These are phyloP conservation scores for Desmophyllum pertusum DNA, from an alignment of 92 coral and sea anemone genomes.

Conservation along the genomic window DNA sequence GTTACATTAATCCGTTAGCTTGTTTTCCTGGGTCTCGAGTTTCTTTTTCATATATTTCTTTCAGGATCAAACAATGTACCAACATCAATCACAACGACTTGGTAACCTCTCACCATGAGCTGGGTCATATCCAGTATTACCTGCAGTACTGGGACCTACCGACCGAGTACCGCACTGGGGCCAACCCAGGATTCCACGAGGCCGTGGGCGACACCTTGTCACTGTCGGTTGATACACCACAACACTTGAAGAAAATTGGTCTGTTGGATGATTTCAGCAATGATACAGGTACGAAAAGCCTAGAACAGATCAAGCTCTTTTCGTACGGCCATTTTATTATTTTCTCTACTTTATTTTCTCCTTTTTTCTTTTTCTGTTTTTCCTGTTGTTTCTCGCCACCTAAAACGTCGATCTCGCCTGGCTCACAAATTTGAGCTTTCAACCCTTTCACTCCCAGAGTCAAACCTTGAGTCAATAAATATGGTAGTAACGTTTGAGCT, in stretches of 20 bases:
- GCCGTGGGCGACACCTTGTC: slow-evolving; percentile 87
- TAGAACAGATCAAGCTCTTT: too few species aligned
- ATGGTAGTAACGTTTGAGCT: too few species aligned
- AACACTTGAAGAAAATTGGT: slow-evolving; percentile 71
- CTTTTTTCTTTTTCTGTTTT: too few species aligned
- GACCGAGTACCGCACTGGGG: slow-evolving; percentile 80
- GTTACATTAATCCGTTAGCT: too few species aligned
- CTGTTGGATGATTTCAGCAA: slow-evolving; percentile 56
- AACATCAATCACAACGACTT: slow-evolving; percentile 69
- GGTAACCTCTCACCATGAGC: slow-evolving; percentile 82
- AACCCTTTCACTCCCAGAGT: too few species aligned
- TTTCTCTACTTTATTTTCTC: too few species aligned
- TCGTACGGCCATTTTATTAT: too few species aligned
- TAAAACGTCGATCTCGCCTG: too few species aligned
- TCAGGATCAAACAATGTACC: slow-evolving; percentile 83
- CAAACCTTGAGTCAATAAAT: too few species aligned
- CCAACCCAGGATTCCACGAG: slow-evolving; percentile 60
- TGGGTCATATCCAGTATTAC: slow-evolving; percentile 91
- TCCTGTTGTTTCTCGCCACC: too few species aligned
- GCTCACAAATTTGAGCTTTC: too few species aligned
- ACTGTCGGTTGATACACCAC: slow-evolving; percentile 86
- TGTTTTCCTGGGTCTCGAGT: too few species aligned
- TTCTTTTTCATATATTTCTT: background rate
- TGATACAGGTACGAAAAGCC: slow-evolving; percentile 62
- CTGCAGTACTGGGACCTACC: slow-evolving; percentile 86